phyloP scores from a whole-genome alignment of 2,113 vertebrate genomes.

The Agelaius phoeniceus region DNA sequence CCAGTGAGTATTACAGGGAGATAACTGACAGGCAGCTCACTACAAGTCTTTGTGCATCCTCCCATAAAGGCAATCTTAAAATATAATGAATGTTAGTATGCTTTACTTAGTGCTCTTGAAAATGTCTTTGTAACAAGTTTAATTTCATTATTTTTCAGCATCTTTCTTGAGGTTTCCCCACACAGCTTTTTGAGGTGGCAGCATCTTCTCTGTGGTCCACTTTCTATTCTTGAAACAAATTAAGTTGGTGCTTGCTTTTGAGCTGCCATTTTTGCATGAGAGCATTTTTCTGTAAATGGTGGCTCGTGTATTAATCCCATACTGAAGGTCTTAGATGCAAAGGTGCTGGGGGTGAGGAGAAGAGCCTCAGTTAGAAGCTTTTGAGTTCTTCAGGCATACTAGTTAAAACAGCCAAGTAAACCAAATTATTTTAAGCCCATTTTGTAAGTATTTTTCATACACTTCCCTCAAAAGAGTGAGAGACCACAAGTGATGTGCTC shows the following conservation, averaged over 20 bases:
- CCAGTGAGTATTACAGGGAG: neutral
- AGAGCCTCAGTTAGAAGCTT: neutral
- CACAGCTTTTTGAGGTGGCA: neutral
- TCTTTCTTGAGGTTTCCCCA: neutral
- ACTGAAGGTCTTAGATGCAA: neutral
- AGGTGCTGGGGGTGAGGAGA: neutral
- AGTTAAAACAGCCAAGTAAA: neutral
- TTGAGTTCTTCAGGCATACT: neutral
- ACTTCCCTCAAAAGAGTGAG: neutral
- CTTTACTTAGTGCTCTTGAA: conserved; percentile 13
- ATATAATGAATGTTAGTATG: neutral
- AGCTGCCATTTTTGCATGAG: neutral
- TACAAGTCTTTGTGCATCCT: neutral
- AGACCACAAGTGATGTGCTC: rapidly evolving
- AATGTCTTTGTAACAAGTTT: conserved; percentile 10
- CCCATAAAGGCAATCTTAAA: neutral
- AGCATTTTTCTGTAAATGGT: neutral
- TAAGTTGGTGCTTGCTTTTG: neutral
- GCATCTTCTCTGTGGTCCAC: neutral
- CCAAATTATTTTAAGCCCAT: neutral
- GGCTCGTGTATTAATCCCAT: neutral
- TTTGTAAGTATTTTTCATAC: neutral
- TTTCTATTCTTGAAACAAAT: neutral
- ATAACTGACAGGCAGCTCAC: neutral
- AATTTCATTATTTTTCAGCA: neutral